These are phyloP conservation scores for Sebastes schlegelii DNA, from an alignment of 2,113 vertebrate species.

Conservation along the genomic window DNA sequence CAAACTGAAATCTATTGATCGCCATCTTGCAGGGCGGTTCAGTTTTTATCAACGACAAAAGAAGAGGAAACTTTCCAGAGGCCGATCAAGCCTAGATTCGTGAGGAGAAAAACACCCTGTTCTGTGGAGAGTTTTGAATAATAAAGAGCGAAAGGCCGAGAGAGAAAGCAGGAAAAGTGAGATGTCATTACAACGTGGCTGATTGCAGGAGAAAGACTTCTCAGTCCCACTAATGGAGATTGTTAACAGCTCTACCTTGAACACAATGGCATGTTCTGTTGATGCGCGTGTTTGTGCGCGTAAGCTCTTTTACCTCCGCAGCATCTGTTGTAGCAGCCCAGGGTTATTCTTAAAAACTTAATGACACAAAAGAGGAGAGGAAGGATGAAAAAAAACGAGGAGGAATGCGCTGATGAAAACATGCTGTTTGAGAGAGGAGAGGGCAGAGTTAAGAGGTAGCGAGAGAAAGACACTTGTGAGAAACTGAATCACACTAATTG, in stretches of 20 bases:
- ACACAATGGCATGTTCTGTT: slow-evolving; percentile 49
- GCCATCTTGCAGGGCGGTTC: neutral
- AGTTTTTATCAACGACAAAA: neutral
- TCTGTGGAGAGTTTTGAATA: slow-evolving; percentile 10
- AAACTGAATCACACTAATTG: slow-evolving; percentile 22
- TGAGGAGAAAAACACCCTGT: neutral
- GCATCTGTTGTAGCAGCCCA: slow-evolving; percentile 71
- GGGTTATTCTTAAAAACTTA: slow-evolving; percentile 75
- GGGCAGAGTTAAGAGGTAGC: slow-evolving; percentile 6
- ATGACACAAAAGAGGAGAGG: slow-evolving; percentile 64
- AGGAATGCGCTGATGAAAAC: slow-evolving; percentile 47
- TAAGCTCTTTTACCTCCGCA: slow-evolving; percentile 59
- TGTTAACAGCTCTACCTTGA: slow-evolving; percentile 35
- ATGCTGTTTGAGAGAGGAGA: slow-evolving; percentile 30
- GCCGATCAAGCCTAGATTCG: neutral
- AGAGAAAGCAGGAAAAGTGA: slow-evolving; percentile 23
- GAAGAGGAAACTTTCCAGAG: neutral
- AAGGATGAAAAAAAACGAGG: slow-evolving; percentile 11
- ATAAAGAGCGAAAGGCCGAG: neutral
- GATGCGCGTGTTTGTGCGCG: slow-evolving; percentile 18
- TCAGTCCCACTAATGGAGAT: slow-evolving; percentile 41
- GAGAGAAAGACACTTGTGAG: slow-evolving; percentile 27
- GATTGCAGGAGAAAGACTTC: slow-evolving; percentile 29
- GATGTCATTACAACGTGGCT: slow-evolving; percentile 24
- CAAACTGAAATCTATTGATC: neutral